Evolutionary conservation across 2,113 vertebrate species (phyloP), one percentile per base, ranked within the genome.

Genomic region (Physeter macrocephalus): DNA sequence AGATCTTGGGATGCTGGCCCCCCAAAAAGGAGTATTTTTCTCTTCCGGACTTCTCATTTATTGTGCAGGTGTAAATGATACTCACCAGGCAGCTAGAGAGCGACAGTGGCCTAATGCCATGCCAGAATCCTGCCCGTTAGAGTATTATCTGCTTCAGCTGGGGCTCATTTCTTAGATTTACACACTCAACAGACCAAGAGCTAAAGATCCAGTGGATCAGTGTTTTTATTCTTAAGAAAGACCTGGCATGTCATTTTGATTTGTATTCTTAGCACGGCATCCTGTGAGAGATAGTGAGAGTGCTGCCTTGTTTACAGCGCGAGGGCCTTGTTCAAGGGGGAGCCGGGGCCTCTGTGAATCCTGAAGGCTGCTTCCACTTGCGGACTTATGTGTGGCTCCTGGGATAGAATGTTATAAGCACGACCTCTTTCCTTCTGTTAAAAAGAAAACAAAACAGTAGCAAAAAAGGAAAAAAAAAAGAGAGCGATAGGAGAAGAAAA

Each of bases 141-240:
- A 71, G 34, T 59, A n/a, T n/a, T 59, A 31, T 54, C 43, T 69
- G 85, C 80, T 80, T 78, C 74, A 43, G 29, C 31, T 52, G 23
- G 52, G 71, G 36, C 62, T 96, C 77, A 57, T 95, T 97, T 88
- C n/a, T 80, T 88, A n/a, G 72, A 36, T 69, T 95, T 72, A 61
- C 17, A 92, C 18, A 61, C 61, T 93, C 18, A 23, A 21, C 77
- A 91, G 77, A 88, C 67, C n/a, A 43, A 64, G 36, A 75, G 74
- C 52, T 96, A 84, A 67, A 92, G 90, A 36, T 77, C 64, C 77
- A 25, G 6, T 25, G 54, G 39, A 36, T 91, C 67, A 27, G 29
- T 71, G 61, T 92, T 97, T 90, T 95, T 88, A 5, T 87, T 87
- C 34, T 88, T 71, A 57, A 92, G 74, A 90, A 67, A 66, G 90